These are phyloP conservation scores for Malacoraja senta DNA, from an alignment of 2,797 vertebrate genomes.

Conservation along the genomic window DNA sequence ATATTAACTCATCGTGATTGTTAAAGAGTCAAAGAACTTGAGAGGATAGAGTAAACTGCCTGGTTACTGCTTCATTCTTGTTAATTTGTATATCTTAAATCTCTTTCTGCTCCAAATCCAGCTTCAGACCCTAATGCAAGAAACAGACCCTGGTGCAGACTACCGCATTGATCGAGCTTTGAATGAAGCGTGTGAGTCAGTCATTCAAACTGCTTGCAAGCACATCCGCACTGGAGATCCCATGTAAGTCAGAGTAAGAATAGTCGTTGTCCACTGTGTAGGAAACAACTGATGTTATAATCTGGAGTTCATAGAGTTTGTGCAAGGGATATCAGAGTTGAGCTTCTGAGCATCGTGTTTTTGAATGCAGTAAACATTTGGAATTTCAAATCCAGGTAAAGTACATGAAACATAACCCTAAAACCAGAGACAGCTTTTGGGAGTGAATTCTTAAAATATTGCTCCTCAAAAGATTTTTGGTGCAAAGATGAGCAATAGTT, in stretches of 20 bases:
- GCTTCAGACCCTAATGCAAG: slow-evolving; percentile 90
- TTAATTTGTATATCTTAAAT: not conserved
- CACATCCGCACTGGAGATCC: slow-evolving; percentile 93
- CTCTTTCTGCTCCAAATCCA: slow-evolving; percentile 48
- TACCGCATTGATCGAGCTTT: slow-evolving; percentile 91
- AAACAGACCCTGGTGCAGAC: slow-evolving; percentile 86
- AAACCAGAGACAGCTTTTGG: not conserved
- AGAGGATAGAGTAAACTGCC: not conserved
- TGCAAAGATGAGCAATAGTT: not conserved
- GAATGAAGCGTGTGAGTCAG: slow-evolving; percentile 91
- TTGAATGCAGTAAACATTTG: not conserved
- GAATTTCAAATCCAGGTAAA: not conserved
- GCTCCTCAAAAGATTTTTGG: not conserved
- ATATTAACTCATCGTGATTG: not conserved
- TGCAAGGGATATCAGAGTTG: no score
- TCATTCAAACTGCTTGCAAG: slow-evolving; percentile 96
- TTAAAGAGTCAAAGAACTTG: not conserved
- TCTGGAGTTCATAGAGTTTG: not conserved
- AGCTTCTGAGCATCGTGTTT: not conserved
- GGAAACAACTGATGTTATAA: not conserved
- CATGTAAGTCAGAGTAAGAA: slow-evolving; percentile 64
- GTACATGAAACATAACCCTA: not conserved
- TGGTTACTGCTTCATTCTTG: not conserved
- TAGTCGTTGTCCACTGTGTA: not conserved
- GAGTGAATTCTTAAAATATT: not conserved